Percentiles rank a stretch among this genome's conserved stretches.
These are phyloP conservation scores for Spodoptera picta DNA, from an alignment of 2,888 invertebrate species.

Conservation along the genomic window DNA sequence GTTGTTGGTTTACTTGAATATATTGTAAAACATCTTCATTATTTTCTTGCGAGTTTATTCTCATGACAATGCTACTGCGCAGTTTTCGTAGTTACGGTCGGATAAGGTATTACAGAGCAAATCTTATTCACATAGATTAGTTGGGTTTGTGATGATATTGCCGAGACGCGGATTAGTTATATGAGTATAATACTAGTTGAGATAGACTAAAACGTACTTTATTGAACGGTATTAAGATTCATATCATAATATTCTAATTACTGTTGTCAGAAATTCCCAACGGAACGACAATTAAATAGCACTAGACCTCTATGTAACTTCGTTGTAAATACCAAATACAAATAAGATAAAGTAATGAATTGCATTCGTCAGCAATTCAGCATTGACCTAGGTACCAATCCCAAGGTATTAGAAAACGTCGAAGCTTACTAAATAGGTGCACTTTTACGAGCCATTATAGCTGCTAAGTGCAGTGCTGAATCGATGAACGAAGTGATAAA, in stretches of 20 bases:
- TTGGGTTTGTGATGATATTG: neutral
- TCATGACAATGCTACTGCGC: constrained; percentile 40
- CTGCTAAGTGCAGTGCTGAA: constrained; percentile 25
- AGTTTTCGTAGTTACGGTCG: constrained; percentile 19
- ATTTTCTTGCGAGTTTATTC: constrained; percentile 54
- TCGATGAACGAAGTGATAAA: constrained; percentile 28
- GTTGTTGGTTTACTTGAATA: constrained; percentile 40
- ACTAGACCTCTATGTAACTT: neutral
- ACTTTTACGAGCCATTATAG: constrained; percentile 26
- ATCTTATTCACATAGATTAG: constrained; percentile 15
- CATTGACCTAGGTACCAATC: constrained; percentile 12
- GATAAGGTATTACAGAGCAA: constrained; percentile 11
- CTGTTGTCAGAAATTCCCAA: constrained; percentile 1
- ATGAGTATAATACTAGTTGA: too few species aligned
- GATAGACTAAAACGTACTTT: too few species aligned
- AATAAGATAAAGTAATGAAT: constrained; percentile 14
- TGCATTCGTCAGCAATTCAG: constrained; percentile 19
- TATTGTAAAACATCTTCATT: constrained; percentile 24
- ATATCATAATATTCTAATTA: neutral
- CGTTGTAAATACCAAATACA: constrained; percentile 15
- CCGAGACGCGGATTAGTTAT: neutral
- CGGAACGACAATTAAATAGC: neutral
- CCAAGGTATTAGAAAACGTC: constrained; percentile 41
- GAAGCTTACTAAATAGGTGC: constrained; percentile 42
- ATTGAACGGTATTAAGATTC: neutral